A percentile compares a stretch with the other conserved stretches of the same genome.
These are phyloP conservation scores for Venustoraphidia nigricollis DNA, from an alignment of 2,888 invertebrate genomes.

Conservation along the genomic window DNA sequence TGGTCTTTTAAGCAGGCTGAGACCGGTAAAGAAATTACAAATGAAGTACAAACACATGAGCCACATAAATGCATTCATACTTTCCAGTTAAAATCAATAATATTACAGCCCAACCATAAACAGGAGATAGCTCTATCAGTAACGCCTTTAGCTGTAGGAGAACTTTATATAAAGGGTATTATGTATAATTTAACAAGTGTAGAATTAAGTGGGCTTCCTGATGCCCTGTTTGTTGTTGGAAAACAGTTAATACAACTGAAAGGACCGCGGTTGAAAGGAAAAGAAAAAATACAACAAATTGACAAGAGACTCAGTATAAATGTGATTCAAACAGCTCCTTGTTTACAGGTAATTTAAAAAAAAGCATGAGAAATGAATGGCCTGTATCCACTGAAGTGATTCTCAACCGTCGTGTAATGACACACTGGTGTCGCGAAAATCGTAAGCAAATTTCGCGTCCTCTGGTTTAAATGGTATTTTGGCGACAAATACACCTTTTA, in stretches of 20 bases:
- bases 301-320: slow-evolving; percentile 60
- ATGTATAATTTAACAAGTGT: neutral
- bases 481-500: neutral
- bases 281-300: slow-evolving; percentile 12
- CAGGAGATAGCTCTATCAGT: slow-evolving; percentile 53
- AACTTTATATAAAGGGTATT: slow-evolving; percentile 52
- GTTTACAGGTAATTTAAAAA: slow-evolving; percentile 48
- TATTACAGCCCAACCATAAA: slow-evolving; percentile 40
- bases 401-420: too few species aligned
- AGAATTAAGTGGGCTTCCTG: neutral
- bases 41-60: slow-evolving; percentile 25
- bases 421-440: too few species aligned
- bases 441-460: too few species aligned
- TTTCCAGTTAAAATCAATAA: slow-evolving; percentile 36
- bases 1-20: slow-evolving; percentile 47
- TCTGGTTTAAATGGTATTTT: slow-evolving; percentile 3
- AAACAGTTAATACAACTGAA: slow-evolving; percentile 33
- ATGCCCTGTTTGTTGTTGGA: neutral
- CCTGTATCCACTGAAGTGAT: too few species aligned
- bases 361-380: too few species aligned
- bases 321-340: slow-evolving; percentile 65
- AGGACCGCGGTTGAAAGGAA: slow-evolving; percentile 37
- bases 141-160: slow-evolving; percentile 58
- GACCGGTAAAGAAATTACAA: slow-evolving; percentile 24
- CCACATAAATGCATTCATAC: slow-evolving; percentile 34